phyloP scores from a whole-genome alignment of 2,888 invertebrate genomes.

The Caenorhabditis sp. region DNA sequence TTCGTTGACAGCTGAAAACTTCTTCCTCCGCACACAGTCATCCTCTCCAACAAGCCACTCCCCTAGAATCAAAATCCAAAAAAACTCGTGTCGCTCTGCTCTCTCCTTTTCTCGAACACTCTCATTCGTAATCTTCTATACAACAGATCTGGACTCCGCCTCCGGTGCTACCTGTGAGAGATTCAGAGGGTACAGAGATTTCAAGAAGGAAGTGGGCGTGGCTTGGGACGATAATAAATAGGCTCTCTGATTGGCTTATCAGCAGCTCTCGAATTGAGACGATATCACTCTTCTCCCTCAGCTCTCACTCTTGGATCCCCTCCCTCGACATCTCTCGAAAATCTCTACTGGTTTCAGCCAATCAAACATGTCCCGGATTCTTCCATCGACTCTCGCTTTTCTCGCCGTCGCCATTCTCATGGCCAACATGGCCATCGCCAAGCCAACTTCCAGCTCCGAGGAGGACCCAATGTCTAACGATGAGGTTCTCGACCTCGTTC shows the following conservation, averaged over 20 bases:
- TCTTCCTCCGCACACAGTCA: too few relatives aligned
- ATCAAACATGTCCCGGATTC: background rate
- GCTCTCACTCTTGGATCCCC: background rate
- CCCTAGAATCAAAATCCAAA: background rate
- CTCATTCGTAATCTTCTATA: background rate
- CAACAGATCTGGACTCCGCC: background rate
- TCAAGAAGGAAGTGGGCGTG: background rate
- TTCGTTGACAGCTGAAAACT: too few relatives aligned
- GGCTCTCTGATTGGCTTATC: background rate
- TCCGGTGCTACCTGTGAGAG: too few relatives aligned
- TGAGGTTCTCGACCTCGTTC: background rate
- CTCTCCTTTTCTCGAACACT: background rate
- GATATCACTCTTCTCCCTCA: background rate
- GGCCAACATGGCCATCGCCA: background rate
- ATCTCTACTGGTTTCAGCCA: background rate
- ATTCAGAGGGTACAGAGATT: conserved; percentile 1
- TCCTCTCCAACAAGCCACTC: background rate
- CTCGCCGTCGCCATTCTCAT: background rate
- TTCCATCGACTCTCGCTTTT: background rate
- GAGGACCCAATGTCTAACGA: background rate
- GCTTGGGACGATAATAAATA: background rate
- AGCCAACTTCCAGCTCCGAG: background rate
- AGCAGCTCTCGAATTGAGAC: background rate
- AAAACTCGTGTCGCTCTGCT: background rate
- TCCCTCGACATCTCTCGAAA: background rate